Evolutionary conservation across 2,113 vertebrate species (phyloP), one percentile per base, ranked within the genome.

Genomic region (Poeciliopsis turrubarensis): DNA sequence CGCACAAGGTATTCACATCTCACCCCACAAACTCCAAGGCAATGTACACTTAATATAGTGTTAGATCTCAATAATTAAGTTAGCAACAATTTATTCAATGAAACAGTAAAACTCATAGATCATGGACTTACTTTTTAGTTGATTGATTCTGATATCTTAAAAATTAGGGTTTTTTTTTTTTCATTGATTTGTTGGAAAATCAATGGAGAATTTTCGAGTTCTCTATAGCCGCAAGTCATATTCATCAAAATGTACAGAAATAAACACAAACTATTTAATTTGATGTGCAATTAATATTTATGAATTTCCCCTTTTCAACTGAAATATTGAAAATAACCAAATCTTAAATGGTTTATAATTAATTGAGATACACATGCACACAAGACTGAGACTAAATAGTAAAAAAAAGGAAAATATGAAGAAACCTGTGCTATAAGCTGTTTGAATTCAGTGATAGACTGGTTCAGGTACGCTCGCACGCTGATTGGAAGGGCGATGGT

Each of bases 401-500:
- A 39, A 31, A 32, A 65, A 69, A 3, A 65, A 12, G 10, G 29
- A 70, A 60, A 51, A 62, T 1, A 69, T 27, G 2, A 60, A 27
- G 17, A 44, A 93, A 99, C 98, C 97, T 98, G 97, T 89, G 97
- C 96, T 92, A 99, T 97, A 26, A 99, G 96, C 83, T 97, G 96
- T 84, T 98, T 99, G 89, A 99, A 99, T 87, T 99, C 98, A 73
- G 92, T 94, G 91, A 99, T 94, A 2, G 95, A 96, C 90, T 99
- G 98, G 92, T 97, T 99, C 90, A 99, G 95, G 89, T 99, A 99
- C 15, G 98, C 98, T 76, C 98, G 93, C 31, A 99, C 95, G 14
- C 96, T 99, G 91, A 98, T 79, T 17, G 97, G 96, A 88, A 96
- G 75, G 86, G 94, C 94, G 68, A 99, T 97, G 76, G 94, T 95